Conservation (phyloP, 2,797 vertebrate genomes). For the Falco cherrug region DNA sequence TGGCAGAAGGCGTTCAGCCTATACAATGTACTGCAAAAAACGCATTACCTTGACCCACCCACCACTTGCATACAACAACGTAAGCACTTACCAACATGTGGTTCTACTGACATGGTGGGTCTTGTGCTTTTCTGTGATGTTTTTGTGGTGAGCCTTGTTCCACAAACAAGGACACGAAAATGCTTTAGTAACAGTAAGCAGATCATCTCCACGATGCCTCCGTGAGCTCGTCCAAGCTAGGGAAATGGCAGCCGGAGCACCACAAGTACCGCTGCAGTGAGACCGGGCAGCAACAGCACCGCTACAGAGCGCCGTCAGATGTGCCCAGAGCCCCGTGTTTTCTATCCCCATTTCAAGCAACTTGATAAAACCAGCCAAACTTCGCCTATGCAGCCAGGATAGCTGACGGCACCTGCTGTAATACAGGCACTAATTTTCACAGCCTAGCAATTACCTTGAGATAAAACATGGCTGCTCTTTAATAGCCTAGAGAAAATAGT, state of each 20-base stretch:
- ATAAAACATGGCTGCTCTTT: neutral
- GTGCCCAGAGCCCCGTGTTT: neutral
- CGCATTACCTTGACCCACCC: neutral
- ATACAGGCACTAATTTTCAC: neutral
- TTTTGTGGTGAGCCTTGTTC: neutral
- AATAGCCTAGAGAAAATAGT: neutral
- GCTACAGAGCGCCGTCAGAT: neutral
- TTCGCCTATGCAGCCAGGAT: neutral
- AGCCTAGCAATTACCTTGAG: neutral
- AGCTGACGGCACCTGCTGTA: neutral
- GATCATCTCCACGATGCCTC: neutral
- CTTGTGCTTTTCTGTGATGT: neutral
- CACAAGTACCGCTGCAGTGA: rapidly evolving
- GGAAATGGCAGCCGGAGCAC: neutral
- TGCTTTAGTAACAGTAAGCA: neutral
- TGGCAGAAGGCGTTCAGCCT: neutral
- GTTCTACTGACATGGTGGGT: neutral
- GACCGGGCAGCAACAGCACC: neutral
- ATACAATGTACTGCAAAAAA: neutral
- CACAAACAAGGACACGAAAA: neutral
- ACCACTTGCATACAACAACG: neutral
- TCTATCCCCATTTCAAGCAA: neutral
- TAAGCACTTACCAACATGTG: rapidly evolving
- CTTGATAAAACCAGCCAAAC: neutral
- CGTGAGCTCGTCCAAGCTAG: neutral